Evolutionary conservation across 1,140 invertebrate species (phyloP).

Genomic region (Euborellia annulipes): DNA sequence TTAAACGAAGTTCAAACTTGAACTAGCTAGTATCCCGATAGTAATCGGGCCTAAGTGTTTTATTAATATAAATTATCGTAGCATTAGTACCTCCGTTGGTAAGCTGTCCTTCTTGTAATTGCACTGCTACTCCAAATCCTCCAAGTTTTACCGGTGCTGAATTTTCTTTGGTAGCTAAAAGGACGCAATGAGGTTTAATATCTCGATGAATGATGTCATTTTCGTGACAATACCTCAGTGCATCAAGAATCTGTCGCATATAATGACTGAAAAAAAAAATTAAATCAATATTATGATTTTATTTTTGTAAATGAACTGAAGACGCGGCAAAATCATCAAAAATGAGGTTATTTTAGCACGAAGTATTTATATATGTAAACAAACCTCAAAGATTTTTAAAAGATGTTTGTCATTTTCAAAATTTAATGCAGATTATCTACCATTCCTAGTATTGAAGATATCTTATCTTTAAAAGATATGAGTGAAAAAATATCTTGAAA

Average conservation of each 20-base stretch:
- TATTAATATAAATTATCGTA: too few relatives aligned
- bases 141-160: conserved; percentile 95
- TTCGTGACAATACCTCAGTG: conserved; percentile 89
- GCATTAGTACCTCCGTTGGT: conserved; percentile 56
- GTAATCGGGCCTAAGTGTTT: too few relatives aligned
- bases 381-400: too few relatives aligned
- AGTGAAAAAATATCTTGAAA: too few relatives aligned
- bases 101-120: conserved; percentile 60
- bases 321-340: too few relatives aligned
- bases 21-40: too few relatives aligned
- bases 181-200: conserved; percentile 86
- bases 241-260: conserved; percentile 91
- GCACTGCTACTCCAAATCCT: conserved; percentile 92
- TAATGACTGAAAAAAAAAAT: conserved; percentile 66
- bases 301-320: not conserved
- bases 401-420: too few relatives aligned
- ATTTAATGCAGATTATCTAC: too few relatives aligned
- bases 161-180: conserved; percentile 89
- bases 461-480: too few relatives aligned
- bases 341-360: too few relatives aligned
- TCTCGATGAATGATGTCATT: conserved; percentile 94
- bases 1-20: too few relatives aligned
- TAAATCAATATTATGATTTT: conserved; percentile 3
- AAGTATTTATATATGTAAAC: not conserved
- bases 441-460: too few relatives aligned